These are phyloP conservation scores for Pseudois nayaur DNA, from an alignment of 2,113 vertebrate genomes.

Conservation along the genomic window DNA sequence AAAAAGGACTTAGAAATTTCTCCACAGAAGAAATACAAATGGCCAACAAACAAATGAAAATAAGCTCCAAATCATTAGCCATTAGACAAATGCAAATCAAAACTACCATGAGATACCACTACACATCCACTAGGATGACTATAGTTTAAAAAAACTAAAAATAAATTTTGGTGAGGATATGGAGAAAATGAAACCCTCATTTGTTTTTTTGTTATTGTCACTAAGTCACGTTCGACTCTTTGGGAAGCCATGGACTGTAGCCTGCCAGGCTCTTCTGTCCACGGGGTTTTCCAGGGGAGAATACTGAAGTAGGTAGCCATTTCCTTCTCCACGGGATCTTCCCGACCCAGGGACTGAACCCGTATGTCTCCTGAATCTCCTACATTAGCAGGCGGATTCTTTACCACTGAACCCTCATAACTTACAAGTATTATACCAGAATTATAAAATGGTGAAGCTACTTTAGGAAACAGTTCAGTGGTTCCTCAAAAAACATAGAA, in stretches of 20 bases:
- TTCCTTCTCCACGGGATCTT: background rate
- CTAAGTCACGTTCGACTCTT: background rate
- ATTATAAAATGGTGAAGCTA: background rate
- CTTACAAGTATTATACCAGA: background rate
- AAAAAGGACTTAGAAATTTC: background rate
- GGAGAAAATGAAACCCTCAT: background rate
- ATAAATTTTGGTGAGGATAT: background rate
- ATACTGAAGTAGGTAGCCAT: background rate
- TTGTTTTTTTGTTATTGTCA: background rate
- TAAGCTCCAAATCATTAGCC: background rate
- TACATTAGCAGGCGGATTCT: background rate
- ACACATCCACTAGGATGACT: background rate
- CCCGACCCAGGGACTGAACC: background rate
- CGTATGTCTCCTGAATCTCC: background rate
- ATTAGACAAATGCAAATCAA: constrained; percentile 8
- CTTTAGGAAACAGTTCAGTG: background rate
- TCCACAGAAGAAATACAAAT: background rate
- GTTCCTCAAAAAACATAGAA: background rate
- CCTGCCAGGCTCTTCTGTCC: background rate
- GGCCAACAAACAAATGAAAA: background rate
- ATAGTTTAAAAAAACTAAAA: background rate
- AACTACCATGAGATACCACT: background rate
- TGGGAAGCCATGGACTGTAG: background rate
- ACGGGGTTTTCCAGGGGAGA: background rate
- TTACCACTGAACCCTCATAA: background rate